A percentile compares a stretch with the other conserved stretches of the same genome.
Evolutionary conservation across 2,888 invertebrate genomes (phyloP).

Genomic region (Rhodophaea formosa): DNA sequence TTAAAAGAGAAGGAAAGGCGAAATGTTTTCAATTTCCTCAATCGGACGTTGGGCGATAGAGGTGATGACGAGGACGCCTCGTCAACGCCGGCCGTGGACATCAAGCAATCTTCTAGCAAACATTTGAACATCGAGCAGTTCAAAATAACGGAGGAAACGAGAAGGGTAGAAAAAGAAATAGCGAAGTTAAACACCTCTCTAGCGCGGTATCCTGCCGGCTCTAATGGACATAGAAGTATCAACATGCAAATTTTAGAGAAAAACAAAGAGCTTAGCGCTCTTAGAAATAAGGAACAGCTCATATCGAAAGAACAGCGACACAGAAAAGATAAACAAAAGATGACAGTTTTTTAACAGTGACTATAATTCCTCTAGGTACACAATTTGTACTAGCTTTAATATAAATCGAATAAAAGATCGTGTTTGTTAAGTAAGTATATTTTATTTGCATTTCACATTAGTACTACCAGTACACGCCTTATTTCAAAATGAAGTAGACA

Average conservation of each 20-base stretch:
- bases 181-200: slow-evolving; percentile 84
- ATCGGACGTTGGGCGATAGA: slow-evolving; percentile 80
- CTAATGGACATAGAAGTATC: slow-evolving; percentile 83
- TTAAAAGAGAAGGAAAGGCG: slow-evolving; percentile 81
- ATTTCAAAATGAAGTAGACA: slow-evolving; percentile 2
- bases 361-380: neutral
- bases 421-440: slow-evolving; percentile 12
- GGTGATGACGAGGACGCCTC: slow-evolving; percentile 32
- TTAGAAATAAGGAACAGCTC: slow-evolving; percentile 82
- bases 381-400: slow-evolving; percentile 1
- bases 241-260: slow-evolving; percentile 82
- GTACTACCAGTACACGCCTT: slow-evolving; percentile 6
- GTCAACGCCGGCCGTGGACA: slow-evolving; percentile 40
- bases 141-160: slow-evolving; percentile 86
- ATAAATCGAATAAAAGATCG: slow-evolving; percentile 13
- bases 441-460: slow-evolving; percentile 18
- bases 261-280: slow-evolving; percentile 81
- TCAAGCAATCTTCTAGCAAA: slow-evolving; percentile 82
- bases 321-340: slow-evolving; percentile 87
- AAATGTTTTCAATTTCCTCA: slow-evolving; percentile 90
- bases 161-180: slow-evolving; percentile 84
- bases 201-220: slow-evolving; percentile 81
- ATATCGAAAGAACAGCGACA: slow-evolving; percentile 86
- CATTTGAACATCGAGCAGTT: slow-evolving; percentile 87
- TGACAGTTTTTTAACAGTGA: slow-evolving; percentile 85